phyloP scores from a whole-genome alignment of 1,140 invertebrate genomes.

The Tetramorium parvispinum region DNA sequence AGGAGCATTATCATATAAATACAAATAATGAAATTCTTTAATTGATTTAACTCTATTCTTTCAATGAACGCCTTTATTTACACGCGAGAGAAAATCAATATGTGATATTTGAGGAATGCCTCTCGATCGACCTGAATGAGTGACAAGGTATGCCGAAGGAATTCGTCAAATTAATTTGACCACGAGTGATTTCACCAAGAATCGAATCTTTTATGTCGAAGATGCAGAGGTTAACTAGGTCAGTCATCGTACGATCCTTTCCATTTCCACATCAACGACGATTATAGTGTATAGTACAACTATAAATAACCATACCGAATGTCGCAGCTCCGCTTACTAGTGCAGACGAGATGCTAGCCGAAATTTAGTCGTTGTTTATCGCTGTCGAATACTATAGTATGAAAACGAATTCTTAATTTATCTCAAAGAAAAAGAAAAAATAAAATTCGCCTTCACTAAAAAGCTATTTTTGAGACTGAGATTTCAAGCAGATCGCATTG shows the following conservation, averaged over 20 bases:
- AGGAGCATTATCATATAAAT: neutral
- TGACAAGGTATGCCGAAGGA: neutral
- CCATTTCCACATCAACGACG: slow-evolving; percentile 1
- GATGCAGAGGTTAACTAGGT: neutral
- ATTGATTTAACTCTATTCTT: neutral
- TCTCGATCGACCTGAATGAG: neutral
- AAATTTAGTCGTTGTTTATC: neutral
- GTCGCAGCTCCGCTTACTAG: neutral
- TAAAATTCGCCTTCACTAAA: neutral
- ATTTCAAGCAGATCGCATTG: neutral
- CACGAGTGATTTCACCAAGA: neutral
- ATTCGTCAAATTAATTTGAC: neutral
- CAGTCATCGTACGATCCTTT: slow-evolving; percentile 17
- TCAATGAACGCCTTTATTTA: neutral
- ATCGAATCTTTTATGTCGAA: neutral
- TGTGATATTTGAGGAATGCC: neutral
- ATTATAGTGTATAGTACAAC: neutral
- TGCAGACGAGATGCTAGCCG: neutral
- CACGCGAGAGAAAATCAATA: neutral
- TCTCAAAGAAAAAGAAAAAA: neutral
- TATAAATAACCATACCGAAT: slow-evolving; percentile 3
- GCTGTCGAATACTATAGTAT: neutral
- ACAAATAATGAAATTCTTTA: neutral
- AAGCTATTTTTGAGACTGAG: neutral
- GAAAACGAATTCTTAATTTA: neutral